Percentiles rank a stretch among this genome's conserved stretches.
Evolutionary conservation across 1,140 invertebrate genomes (phyloP).

Genomic region (Melipona quadrifasciata): DNA sequence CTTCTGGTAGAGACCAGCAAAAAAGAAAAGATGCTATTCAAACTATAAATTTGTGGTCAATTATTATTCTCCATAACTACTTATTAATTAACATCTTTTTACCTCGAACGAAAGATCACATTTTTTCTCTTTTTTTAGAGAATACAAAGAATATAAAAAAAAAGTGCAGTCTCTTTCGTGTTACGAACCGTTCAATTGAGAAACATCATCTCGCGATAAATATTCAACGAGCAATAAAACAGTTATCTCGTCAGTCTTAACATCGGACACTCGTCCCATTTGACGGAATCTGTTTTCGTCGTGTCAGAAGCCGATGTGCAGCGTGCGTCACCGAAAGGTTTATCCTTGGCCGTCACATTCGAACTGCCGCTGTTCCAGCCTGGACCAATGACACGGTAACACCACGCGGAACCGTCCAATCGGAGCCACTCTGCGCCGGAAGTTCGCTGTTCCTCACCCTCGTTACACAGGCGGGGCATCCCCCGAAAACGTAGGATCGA

Average conservation of each 20-base stretch:
- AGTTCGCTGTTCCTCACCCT: slow-evolving; percentile 5
- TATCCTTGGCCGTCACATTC: slow-evolving; percentile 25
- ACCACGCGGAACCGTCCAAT: slow-evolving; percentile 4
- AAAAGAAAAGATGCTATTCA: no score
- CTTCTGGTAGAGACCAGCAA: no score
- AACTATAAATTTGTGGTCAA: no score
- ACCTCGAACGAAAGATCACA: no score
- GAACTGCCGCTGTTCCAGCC: slow-evolving; percentile 37
- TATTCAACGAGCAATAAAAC: neutral
- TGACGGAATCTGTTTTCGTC: neutral
- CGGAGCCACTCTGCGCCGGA: neutral
- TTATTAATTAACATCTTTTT: no score
- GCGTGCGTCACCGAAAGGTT: slow-evolving; percentile 7
- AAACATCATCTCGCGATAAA: neutral
- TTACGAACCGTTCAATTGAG: no score
- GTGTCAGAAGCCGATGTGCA: neutral
- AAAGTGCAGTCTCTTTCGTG: no score
- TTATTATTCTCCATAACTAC: no score
- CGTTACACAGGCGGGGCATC: slow-evolving; percentile 37
- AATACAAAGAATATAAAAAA: no score
- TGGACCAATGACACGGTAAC: neutral
- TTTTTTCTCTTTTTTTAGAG: no score
- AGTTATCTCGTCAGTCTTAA: neutral
- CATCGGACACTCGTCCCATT: neutral
- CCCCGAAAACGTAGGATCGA: slow-evolving; percentile 65